Evolutionary conservation across 2,113 vertebrate genomes (phyloP).

Genomic region (Marmota monax): DNA sequence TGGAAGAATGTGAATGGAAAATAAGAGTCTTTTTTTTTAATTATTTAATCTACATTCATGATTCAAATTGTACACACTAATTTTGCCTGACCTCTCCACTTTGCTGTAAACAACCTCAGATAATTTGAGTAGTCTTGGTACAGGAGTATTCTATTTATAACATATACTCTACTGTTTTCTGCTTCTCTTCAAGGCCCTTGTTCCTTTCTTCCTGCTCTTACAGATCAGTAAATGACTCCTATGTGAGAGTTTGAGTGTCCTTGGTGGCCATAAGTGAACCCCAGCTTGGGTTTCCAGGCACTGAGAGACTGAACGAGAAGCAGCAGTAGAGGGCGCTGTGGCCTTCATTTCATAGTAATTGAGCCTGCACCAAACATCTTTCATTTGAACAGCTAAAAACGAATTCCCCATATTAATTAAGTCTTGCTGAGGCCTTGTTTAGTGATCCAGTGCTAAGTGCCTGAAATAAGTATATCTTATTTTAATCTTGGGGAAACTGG

Average conservation of each 20-base stretch:
- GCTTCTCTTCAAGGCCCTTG: neutral
- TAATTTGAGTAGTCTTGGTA: neutral
- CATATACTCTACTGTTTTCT: neutral
- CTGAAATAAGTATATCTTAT: slow-evolving; percentile 64
- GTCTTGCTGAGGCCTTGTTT: slow-evolving; percentile 38
- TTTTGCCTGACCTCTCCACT: neutral
- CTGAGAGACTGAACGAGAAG: neutral
- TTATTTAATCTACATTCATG: neutral
- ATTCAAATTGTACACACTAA: neutral
- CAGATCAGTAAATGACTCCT: neutral
- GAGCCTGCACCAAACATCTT: slow-evolving; percentile 10
- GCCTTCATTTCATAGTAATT: neutral
- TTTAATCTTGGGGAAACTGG: slow-evolving; percentile 59
- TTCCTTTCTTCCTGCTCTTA: neutral
- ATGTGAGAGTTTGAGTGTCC: neutral
- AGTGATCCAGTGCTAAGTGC: slow-evolving; percentile 61
- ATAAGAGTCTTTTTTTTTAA: neutral
- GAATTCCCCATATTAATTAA: slow-evolving; percentile 70
- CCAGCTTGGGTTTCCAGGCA: rapidly evolving
- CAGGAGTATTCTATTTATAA: neutral
- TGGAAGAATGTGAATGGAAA: neutral
- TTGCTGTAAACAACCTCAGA: neutral
- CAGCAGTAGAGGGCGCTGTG: slow-evolving; percentile 77
- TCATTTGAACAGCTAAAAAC: slow-evolving; percentile 50
- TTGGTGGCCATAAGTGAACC: neutral